phyloP scores from a whole-genome alignment of 2,888 invertebrate species.

The Pecten maximus region DNA sequence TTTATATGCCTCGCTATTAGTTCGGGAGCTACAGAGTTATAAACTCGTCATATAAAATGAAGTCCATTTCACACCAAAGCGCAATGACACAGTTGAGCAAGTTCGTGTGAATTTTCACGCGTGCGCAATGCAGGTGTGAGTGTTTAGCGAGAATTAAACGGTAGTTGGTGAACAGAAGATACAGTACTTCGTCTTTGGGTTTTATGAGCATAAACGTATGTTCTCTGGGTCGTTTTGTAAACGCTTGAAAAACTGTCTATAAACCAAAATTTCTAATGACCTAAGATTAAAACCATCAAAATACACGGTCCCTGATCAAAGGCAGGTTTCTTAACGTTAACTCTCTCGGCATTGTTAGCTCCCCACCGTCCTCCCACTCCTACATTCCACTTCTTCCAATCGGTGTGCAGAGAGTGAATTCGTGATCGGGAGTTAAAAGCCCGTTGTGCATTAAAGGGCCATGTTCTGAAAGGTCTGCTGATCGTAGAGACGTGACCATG shows the following conservation, averaged over 20 bases:
- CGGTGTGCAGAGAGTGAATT: background rate
- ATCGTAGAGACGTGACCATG: background rate
- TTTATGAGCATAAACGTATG: slow-evolving; percentile 24
- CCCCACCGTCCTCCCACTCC: background rate
- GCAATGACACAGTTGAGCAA: background rate
- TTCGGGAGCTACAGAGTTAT: background rate
- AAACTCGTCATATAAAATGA: background rate
- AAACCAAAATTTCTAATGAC: slow-evolving; percentile 17
- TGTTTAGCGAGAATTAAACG: slow-evolving; percentile 35
- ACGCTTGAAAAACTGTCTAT: slow-evolving; percentile 33
- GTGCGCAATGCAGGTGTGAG: slow-evolving; percentile 32
- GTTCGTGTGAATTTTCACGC: slow-evolving; percentile 32
- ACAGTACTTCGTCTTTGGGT: background rate
- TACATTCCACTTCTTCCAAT: background rate
- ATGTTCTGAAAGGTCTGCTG: background rate
- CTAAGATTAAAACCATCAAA: slow-evolving; percentile 33
- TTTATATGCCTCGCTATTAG: background rate
- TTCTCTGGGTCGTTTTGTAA: slow-evolving; percentile 18
- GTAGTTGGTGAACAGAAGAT: slow-evolving; percentile 26
- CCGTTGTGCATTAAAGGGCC: slow-evolving; percentile 17
- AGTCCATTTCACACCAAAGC: slow-evolving; percentile 33
- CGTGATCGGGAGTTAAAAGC: background rate
- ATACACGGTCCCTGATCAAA: slow-evolving; percentile 16
- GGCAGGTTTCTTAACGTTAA: background rate
- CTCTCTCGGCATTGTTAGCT: background rate